phyloP scores from a whole-genome alignment of 2,797 vertebrate species.

The Cirrhinus molitorella region DNA sequence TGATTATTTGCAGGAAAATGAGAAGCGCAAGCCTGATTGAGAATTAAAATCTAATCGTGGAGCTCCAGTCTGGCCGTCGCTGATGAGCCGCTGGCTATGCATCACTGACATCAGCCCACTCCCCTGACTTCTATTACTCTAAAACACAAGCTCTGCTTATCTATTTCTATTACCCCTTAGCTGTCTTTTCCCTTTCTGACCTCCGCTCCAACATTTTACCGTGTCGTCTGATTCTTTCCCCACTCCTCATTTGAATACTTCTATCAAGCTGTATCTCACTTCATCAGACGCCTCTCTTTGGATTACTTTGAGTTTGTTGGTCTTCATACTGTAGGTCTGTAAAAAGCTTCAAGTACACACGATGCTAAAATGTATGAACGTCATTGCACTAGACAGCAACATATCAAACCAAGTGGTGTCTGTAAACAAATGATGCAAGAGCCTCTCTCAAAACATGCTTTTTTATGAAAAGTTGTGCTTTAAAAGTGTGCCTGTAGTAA shows the following conservation, averaged over 20 bases:
- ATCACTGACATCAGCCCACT: constrained; percentile 49
- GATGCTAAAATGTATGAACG: background rate
- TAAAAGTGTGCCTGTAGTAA: background rate
- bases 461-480: background rate
- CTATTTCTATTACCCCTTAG: constrained; percentile 41
- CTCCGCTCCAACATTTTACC: constrained; percentile 15
- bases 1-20: constrained; percentile 60
- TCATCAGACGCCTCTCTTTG: background rate
- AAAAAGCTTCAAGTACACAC: background rate
- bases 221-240: constrained; percentile 36
- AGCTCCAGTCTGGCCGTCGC: constrained; percentile 48
- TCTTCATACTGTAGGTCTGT: background rate
- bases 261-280: background rate
- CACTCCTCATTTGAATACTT: constrained; percentile 1
- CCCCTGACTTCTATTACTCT: constrained; percentile 31
- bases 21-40: constrained; percentile 42
- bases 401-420: background rate
- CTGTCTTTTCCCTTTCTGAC: constrained; percentile 23
- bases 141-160: constrained; percentile 46
- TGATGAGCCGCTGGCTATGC: constrained; percentile 53
- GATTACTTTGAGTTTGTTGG: background rate
- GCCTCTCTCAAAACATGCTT: background rate
- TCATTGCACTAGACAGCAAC: background rate
- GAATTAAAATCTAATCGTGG: constrained; percentile 58
- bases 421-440: constrained; percentile 24